A percentile compares a stretch with the other conserved stretches of the same genome.
These are phyloP conservation scores for Blennius ocellaris DNA, from an alignment of 2,113 vertebrate species.

Conservation along the genomic window DNA sequence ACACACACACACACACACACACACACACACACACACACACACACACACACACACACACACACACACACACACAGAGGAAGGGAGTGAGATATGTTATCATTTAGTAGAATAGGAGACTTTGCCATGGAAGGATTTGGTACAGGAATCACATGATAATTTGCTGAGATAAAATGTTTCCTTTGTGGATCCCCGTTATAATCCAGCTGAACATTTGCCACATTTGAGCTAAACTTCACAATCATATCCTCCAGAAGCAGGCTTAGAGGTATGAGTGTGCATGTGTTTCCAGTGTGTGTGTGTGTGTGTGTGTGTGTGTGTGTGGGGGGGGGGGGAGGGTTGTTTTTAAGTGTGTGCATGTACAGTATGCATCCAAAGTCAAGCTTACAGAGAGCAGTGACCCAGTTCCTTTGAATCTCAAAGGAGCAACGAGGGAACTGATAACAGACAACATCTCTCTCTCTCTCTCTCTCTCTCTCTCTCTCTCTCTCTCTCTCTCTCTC, in stretches of 20 bases:
- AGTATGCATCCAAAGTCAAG: conserved; percentile 39
- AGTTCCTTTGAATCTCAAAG: conserved; percentile 60
- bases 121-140: conserved; percentile 65
- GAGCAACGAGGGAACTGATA: conserved; percentile 32
- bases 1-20: too few species aligned
- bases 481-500: too few species aligned
- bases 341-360: conserved; percentile 32
- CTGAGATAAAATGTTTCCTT: conserved; percentile 76
- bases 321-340: too few species aligned
- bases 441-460: neutral
- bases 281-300: conserved; percentile 37
- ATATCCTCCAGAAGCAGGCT: conserved; percentile 60
- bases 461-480: too few species aligned
- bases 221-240: conserved; percentile 56
- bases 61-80: neutral
- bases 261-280: conserved; percentile 38
- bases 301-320: too few species aligned
- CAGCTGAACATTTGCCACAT: conserved; percentile 65
- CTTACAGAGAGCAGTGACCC: conserved; percentile 60
- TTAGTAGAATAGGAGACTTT: conserved; percentile 35
- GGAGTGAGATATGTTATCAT: conserved; percentile 26
- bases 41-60: conserved; percentile 6
- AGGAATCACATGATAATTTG: conserved; percentile 65
- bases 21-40: too few species aligned
- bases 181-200: conserved; percentile 70